Conservation (phyloP, 2,888 invertebrate genomes). For the Drosophila aldrichi region DNA sequence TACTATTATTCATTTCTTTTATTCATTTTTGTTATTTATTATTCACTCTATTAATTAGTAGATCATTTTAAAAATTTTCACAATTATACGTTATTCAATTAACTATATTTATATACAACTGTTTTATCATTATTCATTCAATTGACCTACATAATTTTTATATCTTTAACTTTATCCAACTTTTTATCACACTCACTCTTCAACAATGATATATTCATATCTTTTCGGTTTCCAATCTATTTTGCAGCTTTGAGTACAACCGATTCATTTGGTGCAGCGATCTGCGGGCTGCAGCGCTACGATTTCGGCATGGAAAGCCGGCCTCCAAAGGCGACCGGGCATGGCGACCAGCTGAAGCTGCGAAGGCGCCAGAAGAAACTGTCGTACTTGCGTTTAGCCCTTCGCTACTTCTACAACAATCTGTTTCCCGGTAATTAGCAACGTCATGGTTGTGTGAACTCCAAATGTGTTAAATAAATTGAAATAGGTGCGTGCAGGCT, state of each 20-base stretch:
- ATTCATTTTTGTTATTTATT: no score
- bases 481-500: slow-evolving; percentile 6
- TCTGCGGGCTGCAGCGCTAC: slow-evolving; percentile 42
- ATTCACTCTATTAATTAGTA: no score
- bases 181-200: background rate
- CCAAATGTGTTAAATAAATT: background rate
- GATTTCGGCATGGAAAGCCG: slow-evolving; percentile 50
- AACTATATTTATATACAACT: no score
- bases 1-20: no score
- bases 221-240: background rate
- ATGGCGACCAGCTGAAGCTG: slow-evolving; percentile 52
- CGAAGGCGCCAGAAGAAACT: slow-evolving; percentile 53
- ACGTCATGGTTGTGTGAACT: background rate
- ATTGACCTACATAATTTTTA: background rate
- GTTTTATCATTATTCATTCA: background rate
- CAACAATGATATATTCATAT: background rate
- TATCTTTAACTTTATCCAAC: background rate
- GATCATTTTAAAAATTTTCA: no score
- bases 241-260: slow-evolving; percentile 44
- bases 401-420: slow-evolving; percentile 48
- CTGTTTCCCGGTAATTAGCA: slow-evolving; percentile 30
- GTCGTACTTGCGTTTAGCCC: slow-evolving; percentile 57
- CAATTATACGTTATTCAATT: no score
- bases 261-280: slow-evolving; percentile 34
- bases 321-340: slow-evolving; percentile 15